Percentiles rank a stretch among this genome's conserved stretches.
These are phyloP conservation scores for Bovichtus diacanthus DNA, from an alignment of 2,797 vertebrate species.

Conservation along the genomic window DNA sequence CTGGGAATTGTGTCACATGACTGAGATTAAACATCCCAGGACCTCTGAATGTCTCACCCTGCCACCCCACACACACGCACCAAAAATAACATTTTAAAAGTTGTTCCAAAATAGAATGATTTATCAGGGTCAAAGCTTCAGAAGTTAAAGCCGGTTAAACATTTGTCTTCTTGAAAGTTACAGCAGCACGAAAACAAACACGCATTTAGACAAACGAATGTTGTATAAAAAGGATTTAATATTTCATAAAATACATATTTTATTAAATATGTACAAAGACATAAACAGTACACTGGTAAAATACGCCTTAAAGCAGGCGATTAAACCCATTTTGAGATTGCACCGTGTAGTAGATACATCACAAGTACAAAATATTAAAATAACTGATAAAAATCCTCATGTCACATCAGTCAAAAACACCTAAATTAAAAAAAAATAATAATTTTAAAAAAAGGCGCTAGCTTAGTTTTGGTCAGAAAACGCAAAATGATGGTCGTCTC, in stretches of 20 bases:
- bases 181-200: constrained; percentile 1
- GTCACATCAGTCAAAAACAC: constrained; percentile 44
- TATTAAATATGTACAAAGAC: constrained; percentile 80
- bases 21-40: constrained; percentile 64
- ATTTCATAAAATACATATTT: constrained; percentile 82
- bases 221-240: constrained; percentile 85
- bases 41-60: constrained; percentile 50
- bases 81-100: constrained; percentile 66
- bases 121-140: constrained; percentile 28
- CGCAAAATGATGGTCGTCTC: not conserved
- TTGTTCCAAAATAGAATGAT: constrained; percentile 31
- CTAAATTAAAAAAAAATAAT: constrained; percentile 17
- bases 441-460: constrained; percentile 39
- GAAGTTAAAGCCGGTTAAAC: constrained; percentile 8
- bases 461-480: constrained; percentile 64
- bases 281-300: constrained; percentile 71
- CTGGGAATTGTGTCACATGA: constrained; percentile 68
- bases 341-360: constrained; percentile 36
- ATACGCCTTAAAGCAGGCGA: constrained; percentile 71
- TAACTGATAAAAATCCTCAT: constrained; percentile 48
- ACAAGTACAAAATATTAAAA: constrained; percentile 55
- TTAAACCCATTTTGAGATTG: constrained; percentile 31
- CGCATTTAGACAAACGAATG: not conserved
- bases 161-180: constrained; percentile 19
- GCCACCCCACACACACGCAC: constrained; percentile 20